phyloP scores from a whole-genome alignment of 1,140 invertebrate species.

The Myzus persicae region DNA sequence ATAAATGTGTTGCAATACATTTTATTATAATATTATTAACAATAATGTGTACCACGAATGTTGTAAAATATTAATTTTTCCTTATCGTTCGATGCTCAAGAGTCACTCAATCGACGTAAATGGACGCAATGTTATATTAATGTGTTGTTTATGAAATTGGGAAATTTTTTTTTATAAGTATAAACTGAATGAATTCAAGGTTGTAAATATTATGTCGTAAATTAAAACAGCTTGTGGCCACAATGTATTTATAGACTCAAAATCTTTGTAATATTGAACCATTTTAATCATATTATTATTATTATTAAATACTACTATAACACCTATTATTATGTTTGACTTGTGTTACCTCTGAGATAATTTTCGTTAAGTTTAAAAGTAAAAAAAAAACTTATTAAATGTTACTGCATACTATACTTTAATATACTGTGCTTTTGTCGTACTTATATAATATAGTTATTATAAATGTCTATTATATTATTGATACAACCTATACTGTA shows the following conservation, averaged over 20 bases:
- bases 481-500: not conserved
- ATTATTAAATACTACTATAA: not conserved
- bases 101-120: not conserved
- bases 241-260: not conserved
- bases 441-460: not conserved
- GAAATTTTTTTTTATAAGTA: not conserved
- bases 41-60: not conserved
- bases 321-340: not conserved
- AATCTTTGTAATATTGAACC: not conserved
- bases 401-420: not conserved
- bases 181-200: not conserved
- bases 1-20: not conserved
- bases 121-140: not conserved
- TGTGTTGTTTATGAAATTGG: not conserved
- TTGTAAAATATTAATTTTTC: not conserved
- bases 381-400: not conserved
- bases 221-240: not conserved
- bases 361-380: not conserved
- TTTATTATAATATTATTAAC: not conserved
- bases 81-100: conserved; percentile 23
- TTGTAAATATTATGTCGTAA: conserved; percentile 27
- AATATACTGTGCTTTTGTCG: conserved; percentile 2
- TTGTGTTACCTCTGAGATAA: conserved; percentile 13
- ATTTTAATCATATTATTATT: not conserved
- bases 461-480: not conserved